Evolutionary conservation across 2,797 vertebrate genomes (phyloP), one percentile per base, ranked within the genome.

Genomic region (Pseudomugil tenellus): DNA sequence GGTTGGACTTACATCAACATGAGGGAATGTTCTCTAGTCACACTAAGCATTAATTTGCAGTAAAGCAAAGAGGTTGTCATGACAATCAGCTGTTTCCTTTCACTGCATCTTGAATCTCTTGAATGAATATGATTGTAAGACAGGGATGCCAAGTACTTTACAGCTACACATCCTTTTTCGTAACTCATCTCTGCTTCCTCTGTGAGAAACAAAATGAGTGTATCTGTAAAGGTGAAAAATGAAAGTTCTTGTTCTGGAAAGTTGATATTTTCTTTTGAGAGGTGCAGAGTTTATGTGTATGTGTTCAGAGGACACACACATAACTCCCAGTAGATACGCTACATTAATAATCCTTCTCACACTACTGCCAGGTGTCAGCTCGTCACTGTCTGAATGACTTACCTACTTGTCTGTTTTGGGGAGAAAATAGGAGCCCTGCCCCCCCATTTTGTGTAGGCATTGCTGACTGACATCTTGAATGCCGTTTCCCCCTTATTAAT

Each of bases 401-500:
- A 93, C 92, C 91, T 93, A 91, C 89, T 92, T 93, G 92, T 91
- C 88, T 91, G 86, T 91, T 88, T 83, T 89, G 84, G 84, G 80
- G 67, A 84, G 58, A 88, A 89, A 91, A 89, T 84, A 86, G 86
- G 64, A 84, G 77, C 82, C 83, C 83, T 76, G 63, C 85, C 81
- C 82, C n/a, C 86, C 86, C 71, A 82, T 84, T 91, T 90, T 83
- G 83, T 90, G 87, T 65, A 76, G 87, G 84, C 83, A 89, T 80
- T 72, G 76, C 81, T 93, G 92, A 93, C 91, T 93, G 92, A 93
- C 92, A 89, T 88, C 88, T 91, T 92, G 91, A 91, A 90, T 90
- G 85, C 86, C 19, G 58, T 88, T 90, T 89, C 88, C 90, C 89
- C 89, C 88, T 91, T 93, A 92, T 93, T 93, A 92, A 93, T 93